Evolutionary conservation across 2,888 invertebrate genomes (phyloP), one percentile per base, ranked within the genome.

Genomic region (Rhagophthalmus giganteus): DNA sequence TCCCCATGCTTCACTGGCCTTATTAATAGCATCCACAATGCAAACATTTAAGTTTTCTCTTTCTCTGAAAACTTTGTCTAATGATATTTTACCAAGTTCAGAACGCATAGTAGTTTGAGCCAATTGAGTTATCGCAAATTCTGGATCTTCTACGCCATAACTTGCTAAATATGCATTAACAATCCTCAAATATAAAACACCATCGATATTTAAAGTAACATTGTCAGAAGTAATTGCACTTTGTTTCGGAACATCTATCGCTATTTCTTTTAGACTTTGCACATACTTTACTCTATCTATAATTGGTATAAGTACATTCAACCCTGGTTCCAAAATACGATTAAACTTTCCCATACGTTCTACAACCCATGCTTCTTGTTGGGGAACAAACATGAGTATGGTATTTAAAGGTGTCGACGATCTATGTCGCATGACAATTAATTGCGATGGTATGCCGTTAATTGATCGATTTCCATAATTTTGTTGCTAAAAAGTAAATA

Each of bases 71-170:
- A 99, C 92, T 72, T 94, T 94, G 73, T 99, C 99, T 57, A 99
- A 76, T 1, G 90, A 85, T 74, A 99, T 99, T 79, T 96, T 97
- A 48, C 99, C 99, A 28, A 99, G 81, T 74, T 99, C 99, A 0
- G 97, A 97, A 71, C 99, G 84, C 99, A 99, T 99, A 0, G 99
- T 99, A 0, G 99, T 99, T 79, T 99, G 99, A 1, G 99, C 99
- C 32, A 99, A 77, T 75, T 99, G 98, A 1, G 97, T 97, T 53
- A 99, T 94, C 0, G 99, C 99, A 80, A 96, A 99, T 76, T 99
- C 98, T 0, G 98, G 95, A 78, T 99, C 98, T 76, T 98, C 97
- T 6, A 99, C 98, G 12, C 98, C 98, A 76, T 99, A 99, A 58
- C 96, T 95, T 35, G 89, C 87, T 74, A 90, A 83, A 73, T 95